Evolutionary conservation across 1,140 invertebrate genomes (phyloP), one percentile per base, ranked within the genome.

Genomic region (Odontomachus brunneus): DNA sequence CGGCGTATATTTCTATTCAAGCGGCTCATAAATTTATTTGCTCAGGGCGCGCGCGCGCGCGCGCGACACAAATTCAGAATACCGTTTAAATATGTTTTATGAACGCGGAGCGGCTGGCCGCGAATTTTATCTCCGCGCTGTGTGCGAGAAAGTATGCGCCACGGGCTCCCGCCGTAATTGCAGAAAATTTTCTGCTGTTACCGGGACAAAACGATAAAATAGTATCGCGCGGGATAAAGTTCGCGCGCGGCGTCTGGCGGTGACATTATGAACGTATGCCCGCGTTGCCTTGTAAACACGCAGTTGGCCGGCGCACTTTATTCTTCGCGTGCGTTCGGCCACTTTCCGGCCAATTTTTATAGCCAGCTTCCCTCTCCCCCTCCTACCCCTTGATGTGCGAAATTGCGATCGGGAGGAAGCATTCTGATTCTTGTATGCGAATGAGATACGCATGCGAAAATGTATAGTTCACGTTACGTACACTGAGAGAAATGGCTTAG

Each of bases 61-160:
- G 38, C 44, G 44, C 53, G 38, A 14, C 60, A 19, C 29, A 67
- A 81, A 83, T 86, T 76, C 53, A 59, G 24, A 67, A 71, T 49
- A 59, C 44, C 53, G 80, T 66, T 86, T 83, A 86, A 86, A 83
- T 76, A 66, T 86, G 84, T 75, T 87, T 87, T 86, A 87, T 83
- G 80, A 83, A 85, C 66, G 66, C 62, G 49, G 57, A 71, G 33
- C 51, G 59, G 67, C 57, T 55, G 63, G 59, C 57, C 51, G 44
- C 29, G 22, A 51, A 55, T 65, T 81, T 86, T 86, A 84, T 84
- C 75, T 86, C 55, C 67, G 19, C 48, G 22, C 11, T 38, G 5
- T 33, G 29, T 38, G 63, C 53, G 67, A 73, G 69, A 60, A 74
- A 76, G 24, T 26, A 17, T 33, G 38, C 11, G 15, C 57, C 60